Base-by-base conservation (phyloP, 2,113 vertebrate genomes). In the Protomyctophum bolini region DNA sequence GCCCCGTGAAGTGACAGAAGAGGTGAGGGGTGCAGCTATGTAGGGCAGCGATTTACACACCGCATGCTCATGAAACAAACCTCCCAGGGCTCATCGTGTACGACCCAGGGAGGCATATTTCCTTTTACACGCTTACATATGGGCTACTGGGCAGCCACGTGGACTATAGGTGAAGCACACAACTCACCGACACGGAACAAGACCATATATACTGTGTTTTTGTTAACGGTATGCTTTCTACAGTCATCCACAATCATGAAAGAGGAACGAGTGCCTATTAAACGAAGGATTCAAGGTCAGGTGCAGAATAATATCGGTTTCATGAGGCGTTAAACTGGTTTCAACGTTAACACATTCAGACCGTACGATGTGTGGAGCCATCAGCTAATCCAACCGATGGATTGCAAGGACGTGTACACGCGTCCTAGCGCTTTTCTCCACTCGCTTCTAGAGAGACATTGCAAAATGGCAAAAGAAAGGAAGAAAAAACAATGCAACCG, bases 21-120 rank as follows among this genome's bases (percentile, higher is more conserved):
- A 86, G 86, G 91, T 91, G 57, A 87, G 75, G 70, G 79, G 75
- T 80, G 72, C 80, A 10, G 81, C 81, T 80, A 87, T 86, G 76
- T 86, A 86, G 84, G 86, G n/a, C 87, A 86, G 61, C 75, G 33
- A 80, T 78, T 84, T 52, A 79, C 63, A 87, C 61, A 54, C 71
- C 45, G 65, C 81, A 75, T 14, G 8, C 64, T 77, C 71, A 81
- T 57, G 68, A 70, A 58, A 69, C 62, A 75, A 75, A 54, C 62
- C 50, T 66, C 68, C 70, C 63, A 68, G 33, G 33, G 61, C 79
- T 76, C 21, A 0, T 50, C 72, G 72, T 66, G 68, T 75, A 48
- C 58, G 60, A 72, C 63, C 60, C 65, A 9, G 66, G 28, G 8
- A 10, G 56, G 70, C 47, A 58, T 55, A 65, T 50, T 73, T 78